Base-by-base conservation (phyloP, 1,140 invertebrate genomes). In the Bombus vancouverensis region DNA sequence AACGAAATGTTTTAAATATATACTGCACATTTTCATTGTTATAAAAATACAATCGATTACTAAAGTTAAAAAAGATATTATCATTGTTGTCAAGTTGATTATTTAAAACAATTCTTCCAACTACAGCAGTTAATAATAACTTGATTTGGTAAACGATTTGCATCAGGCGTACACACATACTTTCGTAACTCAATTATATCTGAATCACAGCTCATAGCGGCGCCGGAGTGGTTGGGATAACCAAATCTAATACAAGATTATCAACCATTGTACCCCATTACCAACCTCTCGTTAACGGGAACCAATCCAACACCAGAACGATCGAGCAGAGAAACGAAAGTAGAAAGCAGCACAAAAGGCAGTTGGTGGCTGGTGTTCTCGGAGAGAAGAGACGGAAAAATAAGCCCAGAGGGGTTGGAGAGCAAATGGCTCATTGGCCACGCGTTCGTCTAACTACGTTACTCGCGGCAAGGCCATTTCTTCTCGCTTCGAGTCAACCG, bases 361-460 rank as follows among this genome's bases (percentile, higher is more conserved):
- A 42, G 34, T 53, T 53, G 25, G 39, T 18, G 37, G 39, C 12
- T 39, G 44, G 72, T 81, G 84, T 47, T 81, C 65, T 57, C 39
- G 57, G 37, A 32, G 42, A 37, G 22, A 75, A 82, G 71, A 66
- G 76, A 88, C 88, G 79, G 87, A 88, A 88, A 91, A 89, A 92
- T 88, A 87, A 90, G 84, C 59, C 42, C 44, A 34, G 76, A 86
- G 81, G 88, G 83, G 85, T 89, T 71, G 74, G 85, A 83, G 85
- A 92, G 87, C 88, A 92, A 91, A 93, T 88, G 92, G 92, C 93
- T 92, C 92, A 93, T 93, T 92, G 91, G 89, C 88, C 87, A 87
- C 92, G 88, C 90, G 86, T 91, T 92, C 91, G 86, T 81, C 75
- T 92, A 93, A 93, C 92, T 92, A 87, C 87, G 88, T 93, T 93